phyloP scores from a whole-genome alignment of 1,140 invertebrate species.

The Neodiprion lecontei region DNA sequence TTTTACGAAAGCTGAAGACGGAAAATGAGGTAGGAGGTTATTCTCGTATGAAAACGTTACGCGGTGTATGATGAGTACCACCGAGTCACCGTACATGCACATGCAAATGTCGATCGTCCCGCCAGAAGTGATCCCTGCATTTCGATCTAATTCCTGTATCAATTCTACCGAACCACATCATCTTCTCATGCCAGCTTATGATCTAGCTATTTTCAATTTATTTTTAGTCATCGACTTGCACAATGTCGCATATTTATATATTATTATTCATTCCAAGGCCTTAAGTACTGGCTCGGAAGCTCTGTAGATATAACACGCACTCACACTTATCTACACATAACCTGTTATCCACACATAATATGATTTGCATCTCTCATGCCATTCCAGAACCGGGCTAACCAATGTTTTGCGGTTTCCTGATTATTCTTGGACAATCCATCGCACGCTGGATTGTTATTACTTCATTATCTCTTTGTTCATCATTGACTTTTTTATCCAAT shows the following conservation, averaged over 20 bases:
- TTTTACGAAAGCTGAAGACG: constrained; percentile 68
- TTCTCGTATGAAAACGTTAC: background rate
- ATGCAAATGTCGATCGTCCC: constrained; percentile 16
- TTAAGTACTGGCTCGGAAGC: background rate
- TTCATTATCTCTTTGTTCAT: no score
- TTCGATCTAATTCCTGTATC: background rate
- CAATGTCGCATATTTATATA: background rate
- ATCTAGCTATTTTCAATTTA: constrained; percentile 12
- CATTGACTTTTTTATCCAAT: no score
- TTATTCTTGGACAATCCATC: no score
- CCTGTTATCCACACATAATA: background rate
- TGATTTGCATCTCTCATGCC: background rate
- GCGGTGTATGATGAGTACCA: constrained; percentile 21
- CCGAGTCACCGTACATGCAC: constrained; percentile 25
- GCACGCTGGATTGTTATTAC: no score
- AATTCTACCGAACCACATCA: background rate
- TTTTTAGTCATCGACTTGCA: constrained; percentile 4
- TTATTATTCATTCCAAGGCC: background rate
- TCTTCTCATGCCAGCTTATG: constrained; percentile 9
- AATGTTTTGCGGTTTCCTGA: no score
- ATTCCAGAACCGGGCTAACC: background rate
- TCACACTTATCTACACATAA: background rate
- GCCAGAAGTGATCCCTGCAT: constrained; percentile 17
- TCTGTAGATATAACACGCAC: background rate
- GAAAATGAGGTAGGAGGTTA: constrained; percentile 70